phyloP scores from a whole-genome alignment of 1,140 invertebrate genomes.

The Rhyacophila brunnea region DNA sequence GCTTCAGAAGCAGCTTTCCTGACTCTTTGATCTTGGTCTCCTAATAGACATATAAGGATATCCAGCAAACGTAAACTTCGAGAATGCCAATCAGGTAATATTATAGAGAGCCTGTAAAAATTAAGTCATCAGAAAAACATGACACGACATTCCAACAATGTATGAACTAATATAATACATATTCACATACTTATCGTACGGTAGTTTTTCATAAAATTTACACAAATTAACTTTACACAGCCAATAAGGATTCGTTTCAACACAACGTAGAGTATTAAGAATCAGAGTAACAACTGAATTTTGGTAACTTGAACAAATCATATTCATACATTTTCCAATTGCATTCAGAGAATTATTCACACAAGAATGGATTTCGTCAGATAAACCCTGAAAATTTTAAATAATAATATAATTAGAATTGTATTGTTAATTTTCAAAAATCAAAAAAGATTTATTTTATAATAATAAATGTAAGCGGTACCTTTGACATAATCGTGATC shows the following conservation, averaged over 20 bases:
- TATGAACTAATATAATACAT: background rate
- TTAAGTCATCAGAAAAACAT: background rate
- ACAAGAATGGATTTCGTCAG: conserved; percentile 68
- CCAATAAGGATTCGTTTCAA: conserved; percentile 81
- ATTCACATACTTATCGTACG: conserved; percentile 44
- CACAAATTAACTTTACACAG: conserved; percentile 72
- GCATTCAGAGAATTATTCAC: conserved; percentile 63
- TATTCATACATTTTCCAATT: conserved; percentile 58
- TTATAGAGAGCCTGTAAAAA: conserved; percentile 43
- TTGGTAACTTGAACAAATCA: conserved; percentile 61
- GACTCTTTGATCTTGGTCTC: conserved; percentile 77
- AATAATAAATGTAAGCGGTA: conserved; percentile 38
- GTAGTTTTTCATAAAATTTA: conserved; percentile 47
- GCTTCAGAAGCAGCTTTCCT: conserved; percentile 67
- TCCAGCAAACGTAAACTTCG: conserved; percentile 44
- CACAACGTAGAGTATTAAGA: conserved; percentile 62
- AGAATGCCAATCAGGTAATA: conserved; percentile 42
- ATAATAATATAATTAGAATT: background rate
- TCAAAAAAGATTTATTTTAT: conserved; percentile 7
- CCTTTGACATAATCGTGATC: conserved; percentile 56
- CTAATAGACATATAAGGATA: conserved; percentile 54
- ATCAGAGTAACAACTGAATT: conserved; percentile 52
- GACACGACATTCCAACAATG: background rate
- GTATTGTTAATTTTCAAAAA: too few species aligned
- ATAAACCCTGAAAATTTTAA: conserved; percentile 56